Percentiles rank a stretch among this genome's conserved stretches.
Conservation (phyloP, 2,888 invertebrate species). For the Epinotia brunnichana region DNA sequence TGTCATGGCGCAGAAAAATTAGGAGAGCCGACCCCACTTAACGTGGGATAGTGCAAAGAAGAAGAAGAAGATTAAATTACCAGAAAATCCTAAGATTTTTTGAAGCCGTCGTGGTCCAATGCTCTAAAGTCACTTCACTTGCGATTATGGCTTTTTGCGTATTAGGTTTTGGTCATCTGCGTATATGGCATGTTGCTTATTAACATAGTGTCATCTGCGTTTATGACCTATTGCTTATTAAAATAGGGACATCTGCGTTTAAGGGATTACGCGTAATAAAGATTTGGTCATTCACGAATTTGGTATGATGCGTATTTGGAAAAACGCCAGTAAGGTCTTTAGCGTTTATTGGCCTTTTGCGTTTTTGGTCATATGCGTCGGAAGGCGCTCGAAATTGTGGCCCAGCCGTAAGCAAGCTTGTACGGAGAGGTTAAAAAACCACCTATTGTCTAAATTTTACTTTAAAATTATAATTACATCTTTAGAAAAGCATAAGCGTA, state of each 20-base stretch:
- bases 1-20: too few species aligned
- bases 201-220: constrained; percentile 4
- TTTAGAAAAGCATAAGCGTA: too few species aligned
- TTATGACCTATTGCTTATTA: constrained; percentile 2
- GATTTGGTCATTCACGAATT: constrained; percentile 5
- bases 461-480: too few species aligned
- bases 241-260: constrained; percentile 5
- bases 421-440: too few species aligned
- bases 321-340: not conserved
- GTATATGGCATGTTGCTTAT: not conserved
- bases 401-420: too few species aligned
- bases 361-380: too few species aligned
- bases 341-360: not conserved
- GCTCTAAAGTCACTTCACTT: not conserved
- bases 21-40: too few species aligned
- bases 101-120: not conserved
- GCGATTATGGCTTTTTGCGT: constrained; percentile 1
- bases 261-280: constrained; percentile 5
- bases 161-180: constrained; percentile 10
- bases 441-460: too few species aligned
- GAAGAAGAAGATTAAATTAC: too few species aligned
- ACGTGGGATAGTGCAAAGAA: too few species aligned
- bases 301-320: constrained; percentile 7
- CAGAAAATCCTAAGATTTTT: constrained; percentile 5
- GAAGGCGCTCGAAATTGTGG: too few species aligned